Percentiles rank a stretch among this genome's conserved stretches.
phyloP scores from a whole-genome alignment of 2,113 vertebrate genomes.

The Chrysemys picta region DNA sequence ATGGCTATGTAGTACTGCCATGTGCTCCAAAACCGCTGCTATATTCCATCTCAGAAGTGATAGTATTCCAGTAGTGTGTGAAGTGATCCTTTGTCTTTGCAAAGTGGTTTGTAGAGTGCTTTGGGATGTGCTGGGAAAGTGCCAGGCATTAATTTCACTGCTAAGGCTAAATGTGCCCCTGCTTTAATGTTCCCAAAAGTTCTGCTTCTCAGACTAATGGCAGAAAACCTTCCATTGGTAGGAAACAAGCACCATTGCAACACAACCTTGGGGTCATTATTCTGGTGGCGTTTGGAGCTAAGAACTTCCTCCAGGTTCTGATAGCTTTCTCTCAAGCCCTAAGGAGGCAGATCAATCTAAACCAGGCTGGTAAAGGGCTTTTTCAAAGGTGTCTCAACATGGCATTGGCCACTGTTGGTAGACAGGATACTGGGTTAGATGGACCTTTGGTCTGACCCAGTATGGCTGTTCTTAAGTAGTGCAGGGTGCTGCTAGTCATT shows the following conservation, averaged over 20 bases:
- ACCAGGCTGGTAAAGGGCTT: not conserved
- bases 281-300: not conserved
- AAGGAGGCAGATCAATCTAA: not conserved
- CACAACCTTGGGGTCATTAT: not conserved
- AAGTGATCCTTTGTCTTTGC: not conserved
- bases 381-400: not conserved
- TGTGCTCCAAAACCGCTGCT: not conserved
- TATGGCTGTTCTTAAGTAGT: too few species aligned
- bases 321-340: not conserved
- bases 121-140: not conserved
- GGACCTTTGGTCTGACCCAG: too few species aligned
- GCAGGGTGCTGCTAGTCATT: too few species aligned
- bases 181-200: not conserved
- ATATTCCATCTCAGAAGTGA: not conserved
- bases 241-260: not conserved
- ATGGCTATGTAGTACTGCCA: not conserved
- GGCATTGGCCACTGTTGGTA: too few species aligned
- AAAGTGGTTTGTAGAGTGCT: not conserved
- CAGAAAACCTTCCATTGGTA: not conserved
- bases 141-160: not conserved
- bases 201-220: not conserved
- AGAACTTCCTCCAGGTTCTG: not conserved
- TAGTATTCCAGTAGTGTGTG: not conserved
- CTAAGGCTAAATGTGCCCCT: not conserved
- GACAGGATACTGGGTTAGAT: too few species aligned